Base-by-base conservation (phyloP, 2,797 vertebrate genomes). In the Falco cherrug region DNA sequence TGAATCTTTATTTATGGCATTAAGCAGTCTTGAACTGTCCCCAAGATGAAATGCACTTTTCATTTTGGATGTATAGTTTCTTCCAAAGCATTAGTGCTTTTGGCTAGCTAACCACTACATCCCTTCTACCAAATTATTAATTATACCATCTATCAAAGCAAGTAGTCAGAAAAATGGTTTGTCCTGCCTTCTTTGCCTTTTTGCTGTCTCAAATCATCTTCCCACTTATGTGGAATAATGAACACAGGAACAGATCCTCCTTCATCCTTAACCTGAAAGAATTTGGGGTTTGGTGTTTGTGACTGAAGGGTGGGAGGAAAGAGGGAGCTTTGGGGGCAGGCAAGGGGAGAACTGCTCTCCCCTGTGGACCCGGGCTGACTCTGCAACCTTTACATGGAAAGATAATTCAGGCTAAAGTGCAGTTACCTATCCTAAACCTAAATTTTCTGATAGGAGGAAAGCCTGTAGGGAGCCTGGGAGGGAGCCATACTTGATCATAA, bases 41-140 rank as follows among this genome's bases (percentile, higher is more conserved):
- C 54, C 37, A 79, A 51, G 69, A 88, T 59, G 21, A 95, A 96
- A 90, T 77, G 28, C 33, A 57, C 78, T 90, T 87, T 95, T 90
- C 57, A 74, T 94, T 89, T 87, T 75, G 45, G 35, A 82, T 56
- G 22, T 67, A 89, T 83, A 93, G 48, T 31, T 87, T 89, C 51
- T 87, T 93, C 68, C 90, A 92, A 91, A 87, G 41, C 78, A 74
- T 87, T 89, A 85, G 11, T 74, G 67, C 26, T 93, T 87, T 89
- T 94, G 57, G 77, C 90, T 95, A 53, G 31, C 14, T 95, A 90
- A 93, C 70, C 41, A 71, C 56, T 70, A 43, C 43, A 51, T 79
- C 94, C 53, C 24, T 85, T 56, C 78, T 85, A 92, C 35, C 53
- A 60, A 93, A 87, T 89, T 77, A 90, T 91, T 95, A 87, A 93